Evolutionary conservation across 2,888 invertebrate genomes (phyloP).

Genomic region (Drosophila pseudotalamancana): DNA sequence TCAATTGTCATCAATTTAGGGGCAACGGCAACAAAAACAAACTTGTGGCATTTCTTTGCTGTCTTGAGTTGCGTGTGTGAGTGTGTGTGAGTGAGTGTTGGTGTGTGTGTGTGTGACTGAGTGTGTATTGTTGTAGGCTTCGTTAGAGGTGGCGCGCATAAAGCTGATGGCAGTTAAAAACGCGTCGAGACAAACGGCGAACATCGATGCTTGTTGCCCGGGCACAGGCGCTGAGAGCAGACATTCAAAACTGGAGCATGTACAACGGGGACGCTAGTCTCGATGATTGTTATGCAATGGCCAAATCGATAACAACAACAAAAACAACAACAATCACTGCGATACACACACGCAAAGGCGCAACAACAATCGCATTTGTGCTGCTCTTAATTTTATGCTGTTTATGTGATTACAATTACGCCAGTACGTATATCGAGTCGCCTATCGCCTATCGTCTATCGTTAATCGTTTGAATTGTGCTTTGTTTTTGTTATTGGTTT

Average conservation of each 20-base stretch:
- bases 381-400: slow-evolving; percentile 74
- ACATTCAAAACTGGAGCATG: slow-evolving; percentile 39
- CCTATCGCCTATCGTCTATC: slow-evolving; percentile 7
- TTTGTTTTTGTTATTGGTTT: slow-evolving; percentile 5
- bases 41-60: slow-evolving; percentile 68
- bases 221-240: slow-evolving; percentile 23
- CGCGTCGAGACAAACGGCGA: slow-evolving; percentile 53
- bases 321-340: slow-evolving; percentile 24
- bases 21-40: slow-evolving; percentile 31
- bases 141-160: slow-evolving; percentile 45
- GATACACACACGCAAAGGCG: slow-evolving; percentile 61
- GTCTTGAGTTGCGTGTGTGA: slow-evolving; percentile 28
- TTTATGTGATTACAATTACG: slow-evolving; percentile 76
- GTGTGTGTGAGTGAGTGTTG: slow-evolving; percentile 1
- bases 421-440: slow-evolving; percentile 60
- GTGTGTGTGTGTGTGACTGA: slow-evolving; percentile 7
- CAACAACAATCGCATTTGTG: slow-evolving; percentile 62
- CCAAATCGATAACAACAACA: slow-evolving; percentile 62
- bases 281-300: slow-evolving; percentile 72
- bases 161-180: slow-evolving; percentile 59
- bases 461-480: slow-evolving; percentile 1
- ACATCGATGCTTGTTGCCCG: slow-evolving; percentile 42
- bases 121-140: slow-evolving; percentile 42
- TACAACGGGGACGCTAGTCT: slow-evolving; percentile 30
- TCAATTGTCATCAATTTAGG: slow-evolving; percentile 82